Percentiles rank a stretch among this genome's conserved stretches.
Conservation (phyloP, 2,888 invertebrate genomes). For the Calameuta filiformis region DNA sequence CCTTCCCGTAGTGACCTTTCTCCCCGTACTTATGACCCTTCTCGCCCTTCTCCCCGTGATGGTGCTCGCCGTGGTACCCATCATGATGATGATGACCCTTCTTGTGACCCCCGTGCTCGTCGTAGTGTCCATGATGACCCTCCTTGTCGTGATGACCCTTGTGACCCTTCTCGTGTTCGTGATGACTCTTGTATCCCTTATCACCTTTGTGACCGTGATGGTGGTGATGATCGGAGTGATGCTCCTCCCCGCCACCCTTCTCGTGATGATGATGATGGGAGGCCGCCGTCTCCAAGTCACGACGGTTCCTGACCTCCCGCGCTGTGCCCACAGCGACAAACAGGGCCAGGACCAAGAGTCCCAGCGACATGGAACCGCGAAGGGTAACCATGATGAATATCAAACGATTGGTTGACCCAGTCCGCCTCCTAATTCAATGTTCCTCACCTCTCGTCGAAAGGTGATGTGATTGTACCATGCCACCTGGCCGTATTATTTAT, state of each 20-base stretch:
- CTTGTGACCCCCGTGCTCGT: conserved; percentile 71
- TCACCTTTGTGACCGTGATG: conserved; percentile 75
- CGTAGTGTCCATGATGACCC: conserved; percentile 71
- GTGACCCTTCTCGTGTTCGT: conserved; percentile 72
- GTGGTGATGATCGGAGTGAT: conserved; percentile 72
- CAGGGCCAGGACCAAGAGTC: conserved; percentile 68
- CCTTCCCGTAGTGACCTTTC: conserved; percentile 80
- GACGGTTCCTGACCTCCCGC: conserved; percentile 66
- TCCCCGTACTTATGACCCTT: conserved; percentile 72
- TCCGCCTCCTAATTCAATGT: not conserved
- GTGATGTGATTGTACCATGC: conserved; percentile 29
- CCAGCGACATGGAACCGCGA: conserved; percentile 57
- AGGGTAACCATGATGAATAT: conserved; percentile 13
- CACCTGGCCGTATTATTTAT: conserved; percentile 35
- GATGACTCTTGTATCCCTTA: conserved; percentile 75
- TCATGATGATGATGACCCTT: conserved; percentile 71
- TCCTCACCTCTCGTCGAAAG: conserved; percentile 21
- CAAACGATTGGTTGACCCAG: not conserved
- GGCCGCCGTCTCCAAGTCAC: conserved; percentile 69
- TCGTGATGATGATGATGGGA: conserved; percentile 61
- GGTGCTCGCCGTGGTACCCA: conserved; percentile 72
- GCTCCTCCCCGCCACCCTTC: conserved; percentile 74
- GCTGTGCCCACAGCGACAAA: conserved; percentile 66
- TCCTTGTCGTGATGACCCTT: conserved; percentile 79
- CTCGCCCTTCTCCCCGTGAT: conserved; percentile 73